Base-by-base conservation (phyloP, 2,797 vertebrate genomes). In the Lycodopsis pacificus region DNA sequence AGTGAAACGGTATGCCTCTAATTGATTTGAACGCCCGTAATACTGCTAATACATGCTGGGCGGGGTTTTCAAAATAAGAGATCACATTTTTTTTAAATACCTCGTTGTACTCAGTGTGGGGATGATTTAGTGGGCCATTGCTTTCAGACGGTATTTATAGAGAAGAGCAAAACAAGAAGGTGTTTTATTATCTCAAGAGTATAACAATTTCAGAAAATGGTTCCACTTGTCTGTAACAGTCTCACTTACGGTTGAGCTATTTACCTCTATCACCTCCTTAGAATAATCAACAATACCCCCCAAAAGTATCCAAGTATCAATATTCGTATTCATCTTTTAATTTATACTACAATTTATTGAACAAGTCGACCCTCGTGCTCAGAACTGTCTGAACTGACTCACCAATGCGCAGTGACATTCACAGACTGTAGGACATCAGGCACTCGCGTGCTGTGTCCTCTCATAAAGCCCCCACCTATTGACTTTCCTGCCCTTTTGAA, bases 391-490 rank as follows among this genome's bases (percentile, higher is more conserved):
- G 40, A 34, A 34, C 32, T 7, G 1, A 51, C 40, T n/a, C 22
- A 11, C 32, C 68, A 73, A 42, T 12, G 30, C 20, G 38, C 63
- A 53, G 48, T 62, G 57, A 53, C 75, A 11, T 77, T 78, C 15
- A 75, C 25, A 34, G 71, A 2, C 19, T 0, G n/a, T 42, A 7
- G 67, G 74, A 81, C 56, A 72, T 53, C 34, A 72, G 30, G 49
- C 34, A 46, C 51, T n/a, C 6, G 4, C 1, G 0, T 17, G 25
- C 27, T 17, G 27, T 8, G 14, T 57, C 46, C 36, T 30, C 9
- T 20, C 2, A n/a, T 19, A 30, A 34, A 66, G 67, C 49, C 42
- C 44, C 44, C 67, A 58, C 71, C 67, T 65, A 20, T 2, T 57
- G 22, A 2, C 51, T 19, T 8, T 3, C 9, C 61, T 74, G 61